These are phyloP conservation scores for Cassiopea andromeda DNA, from an alignment of 30 jellyfish, hydroid and myxozoan species.

Conservation along the genomic window DNA sequence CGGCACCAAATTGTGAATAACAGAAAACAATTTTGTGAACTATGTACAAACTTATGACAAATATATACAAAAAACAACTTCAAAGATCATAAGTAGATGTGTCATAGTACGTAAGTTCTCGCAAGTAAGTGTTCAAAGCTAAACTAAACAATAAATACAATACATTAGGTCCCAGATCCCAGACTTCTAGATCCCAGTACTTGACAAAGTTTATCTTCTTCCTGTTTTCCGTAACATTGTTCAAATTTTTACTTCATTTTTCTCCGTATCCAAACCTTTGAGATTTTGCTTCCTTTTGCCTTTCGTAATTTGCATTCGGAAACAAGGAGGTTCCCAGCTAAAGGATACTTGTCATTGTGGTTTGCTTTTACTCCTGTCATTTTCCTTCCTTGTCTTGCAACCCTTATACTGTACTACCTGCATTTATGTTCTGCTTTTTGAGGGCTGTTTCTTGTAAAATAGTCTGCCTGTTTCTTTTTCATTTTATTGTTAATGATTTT, in stretches of 20 bases:
- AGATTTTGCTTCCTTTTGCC: slow-evolving; percentile 63
- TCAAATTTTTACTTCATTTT: background rate
- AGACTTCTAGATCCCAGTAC: no score
- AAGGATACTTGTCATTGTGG: slow-evolving; percentile 25
- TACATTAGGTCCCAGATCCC: no score
- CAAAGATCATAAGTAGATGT: no score
- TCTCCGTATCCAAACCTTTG: slow-evolving; percentile 53
- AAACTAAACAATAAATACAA: no score
- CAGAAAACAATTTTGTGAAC: no score
- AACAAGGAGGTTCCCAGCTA: slow-evolving; percentile 48
- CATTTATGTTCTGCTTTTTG: slow-evolving; percentile 27
- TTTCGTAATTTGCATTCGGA: slow-evolving; percentile 52
- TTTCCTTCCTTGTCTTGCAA: slow-evolving; percentile 29
- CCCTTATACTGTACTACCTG: slow-evolving; percentile 30
- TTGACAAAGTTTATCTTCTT: slow-evolving; percentile 32
- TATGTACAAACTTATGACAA: no score
- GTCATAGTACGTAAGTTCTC: no score
- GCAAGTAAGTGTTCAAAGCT: no score
- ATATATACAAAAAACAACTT: no score
- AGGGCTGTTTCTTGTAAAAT: slow-evolving; percentile 36
- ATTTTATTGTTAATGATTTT: slow-evolving; percentile 1
- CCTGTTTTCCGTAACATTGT: slow-evolving; percentile 1
- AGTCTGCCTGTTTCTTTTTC: slow-evolving; percentile 18
- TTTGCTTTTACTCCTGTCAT: slow-evolving; percentile 27
- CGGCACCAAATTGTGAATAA: no score